Evolutionary conservation across 2,113 vertebrate species (phyloP).

Genomic region (Gadus macrocephalus): DNA sequence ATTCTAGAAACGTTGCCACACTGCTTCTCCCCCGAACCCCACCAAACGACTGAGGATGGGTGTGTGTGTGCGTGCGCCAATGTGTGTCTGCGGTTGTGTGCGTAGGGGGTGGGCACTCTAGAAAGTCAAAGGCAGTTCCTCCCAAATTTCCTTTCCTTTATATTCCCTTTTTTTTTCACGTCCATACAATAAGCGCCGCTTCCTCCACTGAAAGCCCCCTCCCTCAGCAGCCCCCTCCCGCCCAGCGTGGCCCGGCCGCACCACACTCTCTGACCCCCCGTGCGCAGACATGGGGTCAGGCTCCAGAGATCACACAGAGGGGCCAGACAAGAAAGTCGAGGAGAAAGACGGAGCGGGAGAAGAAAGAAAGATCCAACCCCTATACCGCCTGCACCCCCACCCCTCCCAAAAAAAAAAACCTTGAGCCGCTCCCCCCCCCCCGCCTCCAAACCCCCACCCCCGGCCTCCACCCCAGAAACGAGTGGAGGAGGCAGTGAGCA

Average conservation of each 20-base stretch:
- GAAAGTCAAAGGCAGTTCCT: slow-evolving; percentile 39
- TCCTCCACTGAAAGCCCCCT: too few relatives aligned
- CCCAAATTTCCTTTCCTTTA: slow-evolving; percentile 51
- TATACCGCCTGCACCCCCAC: neutral
- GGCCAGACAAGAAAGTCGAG: too few relatives aligned
- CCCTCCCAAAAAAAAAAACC: slow-evolving; percentile 53
- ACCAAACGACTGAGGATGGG: too few relatives aligned
- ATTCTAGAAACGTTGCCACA: too few relatives aligned
- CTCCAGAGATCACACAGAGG: slow-evolving; percentile 76
- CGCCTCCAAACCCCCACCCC: slow-evolving; percentile 48
- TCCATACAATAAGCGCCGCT: slow-evolving; percentile 13
- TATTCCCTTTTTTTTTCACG: slow-evolving; percentile 27
- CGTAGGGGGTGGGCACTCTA: neutral
- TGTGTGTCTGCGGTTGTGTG: neutral
- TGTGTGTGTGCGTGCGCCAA: too few relatives aligned
- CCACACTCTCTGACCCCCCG: slow-evolving; percentile 63
- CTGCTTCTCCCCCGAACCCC: too few relatives aligned
- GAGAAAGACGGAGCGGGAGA: slow-evolving; percentile 9
- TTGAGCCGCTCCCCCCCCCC: slow-evolving; percentile 41
- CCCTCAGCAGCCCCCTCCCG: slow-evolving; percentile 34
- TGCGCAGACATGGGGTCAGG: slow-evolving; percentile 74
- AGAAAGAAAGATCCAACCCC: neutral
- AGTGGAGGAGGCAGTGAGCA: slow-evolving; percentile 69
- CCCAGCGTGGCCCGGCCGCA: slow-evolving; percentile 32
- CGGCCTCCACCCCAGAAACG: slow-evolving; percentile 61